Evolutionary conservation across 2,113 vertebrate genomes (phyloP).

Genomic region (Bathybates hornii): DNA sequence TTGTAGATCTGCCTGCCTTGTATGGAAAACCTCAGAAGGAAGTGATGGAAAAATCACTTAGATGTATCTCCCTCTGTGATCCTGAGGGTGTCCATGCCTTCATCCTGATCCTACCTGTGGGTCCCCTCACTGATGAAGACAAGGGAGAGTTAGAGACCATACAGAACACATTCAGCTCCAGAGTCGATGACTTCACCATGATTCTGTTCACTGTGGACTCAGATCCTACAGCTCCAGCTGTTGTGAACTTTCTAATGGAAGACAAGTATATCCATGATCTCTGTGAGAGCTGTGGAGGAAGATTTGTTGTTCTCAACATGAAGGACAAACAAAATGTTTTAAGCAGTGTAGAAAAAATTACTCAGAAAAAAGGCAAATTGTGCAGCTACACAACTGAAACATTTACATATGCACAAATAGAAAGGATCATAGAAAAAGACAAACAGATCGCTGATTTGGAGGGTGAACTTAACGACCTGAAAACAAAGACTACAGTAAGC

Average conservation of each 20-base stretch:
- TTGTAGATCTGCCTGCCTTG: background rate
- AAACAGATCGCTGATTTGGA: background rate
- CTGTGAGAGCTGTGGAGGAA: background rate
- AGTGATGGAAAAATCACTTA: background rate
- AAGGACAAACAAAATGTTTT: rapidly evolving
- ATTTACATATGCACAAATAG: background rate
- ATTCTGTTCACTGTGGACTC: background rate
- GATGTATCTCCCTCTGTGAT: background rate
- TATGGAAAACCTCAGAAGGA: background rate
- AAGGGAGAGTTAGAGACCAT: background rate
- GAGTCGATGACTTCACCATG: rapidly evolving
- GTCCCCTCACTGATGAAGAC: rapidly evolving
- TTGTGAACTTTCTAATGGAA: rapidly evolving
- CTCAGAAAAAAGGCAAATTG: background rate
- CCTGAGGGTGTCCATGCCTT: too few relatives aligned
- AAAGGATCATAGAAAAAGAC: background rate
- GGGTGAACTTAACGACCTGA: rapidly evolving
- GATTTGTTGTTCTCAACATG: background rate
- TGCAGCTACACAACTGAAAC: background rate
- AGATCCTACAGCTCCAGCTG: background rate
- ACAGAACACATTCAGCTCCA: rapidly evolving
- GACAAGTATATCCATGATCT: background rate
- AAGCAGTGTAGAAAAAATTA: background rate
- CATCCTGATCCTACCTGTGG: rapidly evolving
- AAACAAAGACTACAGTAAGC: background rate